Evolutionary conservation across 2,888 invertebrate genomes (phyloP).

Genomic region (Argyra leucocephala): DNA sequence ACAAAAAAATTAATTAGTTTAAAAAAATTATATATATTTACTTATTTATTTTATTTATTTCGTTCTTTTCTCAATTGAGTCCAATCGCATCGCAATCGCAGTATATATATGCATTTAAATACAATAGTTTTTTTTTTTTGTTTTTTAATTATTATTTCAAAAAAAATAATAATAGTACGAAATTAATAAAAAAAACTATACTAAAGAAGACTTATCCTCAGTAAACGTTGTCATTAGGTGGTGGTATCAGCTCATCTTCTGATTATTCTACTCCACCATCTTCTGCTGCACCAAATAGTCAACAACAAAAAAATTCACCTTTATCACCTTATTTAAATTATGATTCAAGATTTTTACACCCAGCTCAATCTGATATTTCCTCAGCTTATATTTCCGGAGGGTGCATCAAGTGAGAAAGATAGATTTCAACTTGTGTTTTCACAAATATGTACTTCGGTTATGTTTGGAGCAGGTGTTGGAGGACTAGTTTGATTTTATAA

Average conservation of each 20-base stretch:
- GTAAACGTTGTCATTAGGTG: slow-evolving; percentile 37
- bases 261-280: slow-evolving; percentile 15
- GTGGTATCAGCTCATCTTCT: slow-evolving; percentile 26
- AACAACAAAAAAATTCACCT: slow-evolving; percentile 30
- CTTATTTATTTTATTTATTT: too few species aligned
- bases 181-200: too few species aligned
- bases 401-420: slow-evolving; percentile 79
- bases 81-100: too few species aligned
- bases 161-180: too few species aligned
- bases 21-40: background rate
- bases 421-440: slow-evolving; percentile 91
- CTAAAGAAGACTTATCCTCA: slow-evolving; percentile 43
- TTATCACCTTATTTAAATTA: slow-evolving; percentile 82
- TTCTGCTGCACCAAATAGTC: slow-evolving; percentile 18
- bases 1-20: background rate
- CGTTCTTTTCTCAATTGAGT: too few species aligned
- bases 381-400: slow-evolving; percentile 91
- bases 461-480: slow-evolving; percentile 77
- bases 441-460: slow-evolving; percentile 86
- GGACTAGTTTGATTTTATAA: slow-evolving; percentile 80
- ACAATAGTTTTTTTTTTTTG: too few species aligned
- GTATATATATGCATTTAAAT: too few species aligned
- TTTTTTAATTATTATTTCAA: too few species aligned
- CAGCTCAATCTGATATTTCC: slow-evolving; percentile 85
- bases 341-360: slow-evolving; percentile 75